Conservation (phyloP, 2,113 vertebrate species). For the Mystacornis crossleyi region DNA sequence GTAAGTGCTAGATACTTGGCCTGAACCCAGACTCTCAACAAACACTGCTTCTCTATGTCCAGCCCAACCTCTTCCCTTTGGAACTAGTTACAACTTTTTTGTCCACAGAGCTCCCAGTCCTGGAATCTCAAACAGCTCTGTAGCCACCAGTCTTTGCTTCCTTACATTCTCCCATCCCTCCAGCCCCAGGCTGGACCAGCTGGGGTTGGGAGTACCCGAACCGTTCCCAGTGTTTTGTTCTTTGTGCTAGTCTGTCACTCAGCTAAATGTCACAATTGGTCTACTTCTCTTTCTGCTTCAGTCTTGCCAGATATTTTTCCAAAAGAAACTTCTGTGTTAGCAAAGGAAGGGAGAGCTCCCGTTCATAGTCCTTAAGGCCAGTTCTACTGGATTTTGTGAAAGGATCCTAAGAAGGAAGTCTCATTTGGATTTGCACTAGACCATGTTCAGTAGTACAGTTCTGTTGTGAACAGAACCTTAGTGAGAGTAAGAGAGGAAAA, state of each 20-base stretch:
- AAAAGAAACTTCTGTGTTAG: background rate
- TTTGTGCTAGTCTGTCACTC: background rate
- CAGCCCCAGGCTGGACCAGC: background rate
- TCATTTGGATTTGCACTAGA: background rate
- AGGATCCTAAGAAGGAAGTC: background rate
- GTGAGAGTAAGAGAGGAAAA: background rate
- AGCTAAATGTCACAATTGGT: background rate
- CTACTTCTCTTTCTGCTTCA: background rate
- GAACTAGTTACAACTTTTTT: background rate
- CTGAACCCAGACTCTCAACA: background rate
- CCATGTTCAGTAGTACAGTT: background rate
- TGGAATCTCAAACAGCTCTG: background rate
- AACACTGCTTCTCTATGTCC: background rate
- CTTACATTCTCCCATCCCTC: background rate
- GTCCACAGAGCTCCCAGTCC: background rate
- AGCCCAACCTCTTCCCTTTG: background rate
- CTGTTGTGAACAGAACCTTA: background rate
- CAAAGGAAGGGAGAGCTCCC: background rate
- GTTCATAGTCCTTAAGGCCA: background rate
- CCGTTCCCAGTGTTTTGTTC: background rate
- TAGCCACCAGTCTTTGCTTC: background rate
- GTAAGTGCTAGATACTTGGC: background rate
- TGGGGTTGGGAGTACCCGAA: background rate
- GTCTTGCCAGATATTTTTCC: background rate
- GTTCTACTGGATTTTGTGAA: background rate